Evolutionary conservation across 2,113 vertebrate species (phyloP).

Genomic region (Pagrus major): DNA sequence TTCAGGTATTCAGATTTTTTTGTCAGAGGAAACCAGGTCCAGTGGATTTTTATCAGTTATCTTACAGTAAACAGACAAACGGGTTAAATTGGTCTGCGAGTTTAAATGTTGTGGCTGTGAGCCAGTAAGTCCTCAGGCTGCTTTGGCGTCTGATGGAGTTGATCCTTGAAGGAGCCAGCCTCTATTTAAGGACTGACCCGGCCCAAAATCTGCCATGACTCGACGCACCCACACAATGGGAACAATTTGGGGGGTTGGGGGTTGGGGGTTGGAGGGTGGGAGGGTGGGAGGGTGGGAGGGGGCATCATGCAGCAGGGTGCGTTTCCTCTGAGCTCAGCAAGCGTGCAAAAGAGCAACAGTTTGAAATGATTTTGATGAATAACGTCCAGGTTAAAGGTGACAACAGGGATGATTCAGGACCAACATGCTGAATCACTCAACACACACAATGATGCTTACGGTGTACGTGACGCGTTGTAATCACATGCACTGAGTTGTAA

Average conservation of each 20-base stretch:
- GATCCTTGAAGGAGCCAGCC: conserved; percentile 78
- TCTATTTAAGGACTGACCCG: conserved; percentile 66
- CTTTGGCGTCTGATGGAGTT: conserved; percentile 74
- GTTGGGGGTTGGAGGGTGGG: background rate
- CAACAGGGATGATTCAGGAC: conserved; percentile 10
- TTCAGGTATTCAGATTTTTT: background rate
- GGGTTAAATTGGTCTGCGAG: conserved; percentile 21
- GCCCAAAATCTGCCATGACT: conserved; percentile 64
- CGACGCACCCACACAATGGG: conserved; percentile 66
- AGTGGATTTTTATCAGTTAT: conserved; percentile 38
- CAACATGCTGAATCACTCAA: conserved; percentile 48
- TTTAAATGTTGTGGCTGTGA: conserved; percentile 36
- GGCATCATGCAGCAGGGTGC: conserved; percentile 27
- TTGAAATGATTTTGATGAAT: conserved; percentile 64
- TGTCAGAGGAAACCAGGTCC: conserved; percentile 11
- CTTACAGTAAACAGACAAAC: conserved; percentile 43
- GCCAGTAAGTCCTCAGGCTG: conserved; percentile 73
- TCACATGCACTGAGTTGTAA: conserved; percentile 34
- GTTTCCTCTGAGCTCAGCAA: conserved; percentile 42
- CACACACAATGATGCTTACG: background rate
- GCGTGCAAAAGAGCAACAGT: conserved; percentile 33
- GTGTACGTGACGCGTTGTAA: conserved; percentile 24
- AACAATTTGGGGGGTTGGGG: conserved; percentile 35
- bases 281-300: background rate
- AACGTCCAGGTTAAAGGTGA: conserved; percentile 47